Base-by-base conservation (phyloP, 2,888 invertebrate genomes). In the Drosophila meridiana region DNA sequence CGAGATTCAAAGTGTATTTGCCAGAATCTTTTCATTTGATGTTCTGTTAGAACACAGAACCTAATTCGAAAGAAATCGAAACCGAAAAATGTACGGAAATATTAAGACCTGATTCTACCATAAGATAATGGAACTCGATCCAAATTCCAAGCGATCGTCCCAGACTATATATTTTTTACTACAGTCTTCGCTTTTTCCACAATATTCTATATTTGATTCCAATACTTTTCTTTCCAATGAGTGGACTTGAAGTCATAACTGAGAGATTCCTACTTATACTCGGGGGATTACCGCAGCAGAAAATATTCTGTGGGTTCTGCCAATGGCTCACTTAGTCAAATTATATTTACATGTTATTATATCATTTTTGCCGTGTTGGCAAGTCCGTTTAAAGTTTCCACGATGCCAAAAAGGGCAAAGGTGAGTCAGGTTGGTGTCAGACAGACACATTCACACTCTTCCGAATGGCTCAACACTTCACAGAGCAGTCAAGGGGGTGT, bases 381-480 rank as follows among this genome's bases (percentile, higher is more conserved):
- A 66, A 64, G 32, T 62, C 60, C 64, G 60, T 61, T 68, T 74
- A 62, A 69, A 66, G 40, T 47, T 59, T 75, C 76, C 50, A 66
- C 9, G 71, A 47, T 79, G 76, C 69, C 80, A 75, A 78, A 80
- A 80, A 80, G 74, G 78, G 60, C 81, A 80, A 81, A 81, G 82
- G 82, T 69, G 81, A 78, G 71, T 68, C 71, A 69, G 69, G 73
- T 48, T 67, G 64, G 52, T 68, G 69, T 72, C 63, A 61, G n/a
- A 61, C 28, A 65, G 40, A 52, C 52, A 28, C 48, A 28, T 20
- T 28, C 55, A 28, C 20, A 65, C 50, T 43, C 64, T 74, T 40
- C 38, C 45, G 70, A 68, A 38, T n/a, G n/a, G 30, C 57, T 60
- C 69, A 71, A 59, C 70, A 74, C 74, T 83, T 72, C 32, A 65